These are phyloP conservation scores for Andinoacara biseriatus DNA, from an alignment of 2,113 vertebrate genomes.

Conservation along the genomic window DNA sequence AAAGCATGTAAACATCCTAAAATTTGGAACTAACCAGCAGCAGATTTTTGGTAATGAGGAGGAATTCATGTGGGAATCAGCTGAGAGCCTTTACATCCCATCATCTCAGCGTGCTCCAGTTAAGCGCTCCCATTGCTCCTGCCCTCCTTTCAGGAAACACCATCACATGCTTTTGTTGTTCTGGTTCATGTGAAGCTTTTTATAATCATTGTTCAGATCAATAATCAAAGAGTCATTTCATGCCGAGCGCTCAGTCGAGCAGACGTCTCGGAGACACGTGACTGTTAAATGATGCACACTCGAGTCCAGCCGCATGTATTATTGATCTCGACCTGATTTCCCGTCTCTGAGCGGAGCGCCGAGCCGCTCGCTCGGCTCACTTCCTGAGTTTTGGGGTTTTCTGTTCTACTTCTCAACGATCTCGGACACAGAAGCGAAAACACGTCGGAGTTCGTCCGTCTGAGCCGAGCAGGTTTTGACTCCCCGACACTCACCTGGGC, in stretches of 20 bases:
- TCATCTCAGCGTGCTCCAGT: neutral
- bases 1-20: neutral
- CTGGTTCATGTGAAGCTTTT: neutral
- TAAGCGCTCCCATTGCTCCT: neutral
- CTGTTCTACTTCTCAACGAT: neutral
- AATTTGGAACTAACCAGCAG: neutral
- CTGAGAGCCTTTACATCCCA: neutral
- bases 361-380: neutral
- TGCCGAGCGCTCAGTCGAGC: neutral
- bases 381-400: slow-evolving; percentile 7
- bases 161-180: neutral
- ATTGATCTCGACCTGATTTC: slow-evolving; percentile 56
- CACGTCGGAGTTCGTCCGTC: neutral
- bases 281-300: slow-evolving; percentile 19
- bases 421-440: slow-evolving; percentile 2
- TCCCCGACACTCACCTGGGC: neutral
- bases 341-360: neutral
- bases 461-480: too few relatives aligned
- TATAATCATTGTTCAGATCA: neutral
- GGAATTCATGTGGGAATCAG: neutral
- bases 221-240: neutral
- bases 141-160: neutral
- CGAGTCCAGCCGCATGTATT: slow-evolving; percentile 39
- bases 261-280: neutral
- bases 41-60: neutral